Evolutionary conservation across 1,140 invertebrate species (phyloP).

Genomic region (Monochamus saltuarius): DNA sequence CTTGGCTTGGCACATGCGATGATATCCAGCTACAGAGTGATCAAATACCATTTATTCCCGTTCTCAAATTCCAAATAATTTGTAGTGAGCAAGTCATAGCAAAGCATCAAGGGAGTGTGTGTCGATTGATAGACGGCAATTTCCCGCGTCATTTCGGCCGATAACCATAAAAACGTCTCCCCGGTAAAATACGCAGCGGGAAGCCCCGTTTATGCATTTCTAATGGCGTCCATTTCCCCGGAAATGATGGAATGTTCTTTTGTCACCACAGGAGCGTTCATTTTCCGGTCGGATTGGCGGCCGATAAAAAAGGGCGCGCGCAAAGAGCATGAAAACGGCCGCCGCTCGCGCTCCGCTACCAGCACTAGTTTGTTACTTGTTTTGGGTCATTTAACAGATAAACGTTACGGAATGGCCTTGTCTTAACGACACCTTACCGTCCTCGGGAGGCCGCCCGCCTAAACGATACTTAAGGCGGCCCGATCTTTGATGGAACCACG

Average conservation of each 20-base stretch:
- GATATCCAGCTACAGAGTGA: too few relatives aligned
- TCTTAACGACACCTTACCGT: conserved; percentile 47
- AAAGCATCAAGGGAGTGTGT: background rate
- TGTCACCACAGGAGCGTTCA: conserved; percentile 51
- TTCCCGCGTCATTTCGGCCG: conserved; percentile 32
- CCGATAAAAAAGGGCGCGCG: conserved; percentile 48
- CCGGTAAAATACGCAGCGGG: conserved; percentile 24
- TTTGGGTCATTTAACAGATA: conserved; percentile 51
- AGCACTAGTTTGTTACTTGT: conserved; percentile 49
- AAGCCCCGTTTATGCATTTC: conserved; percentile 36
- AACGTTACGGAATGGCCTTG: conserved; percentile 47
- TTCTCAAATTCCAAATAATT: too few relatives aligned
- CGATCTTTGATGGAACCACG: background rate
- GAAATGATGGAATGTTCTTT: conserved; percentile 53
- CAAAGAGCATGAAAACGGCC: conserved; percentile 37
- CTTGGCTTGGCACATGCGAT: too few relatives aligned
- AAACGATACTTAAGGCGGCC: conserved; percentile 40
- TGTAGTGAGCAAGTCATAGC: too few relatives aligned
- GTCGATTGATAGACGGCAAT: conserved; percentile 31
- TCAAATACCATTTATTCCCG: too few relatives aligned
- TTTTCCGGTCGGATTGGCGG: conserved; percentile 50
- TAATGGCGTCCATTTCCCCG: conserved; percentile 30
- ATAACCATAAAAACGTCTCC: conserved; percentile 30
- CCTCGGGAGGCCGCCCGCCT: conserved; percentile 30
- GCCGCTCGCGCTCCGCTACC: conserved; percentile 2